phyloP scores from a whole-genome alignment of 2,888 invertebrate genomes.

The Euzophera pinguis region DNA sequence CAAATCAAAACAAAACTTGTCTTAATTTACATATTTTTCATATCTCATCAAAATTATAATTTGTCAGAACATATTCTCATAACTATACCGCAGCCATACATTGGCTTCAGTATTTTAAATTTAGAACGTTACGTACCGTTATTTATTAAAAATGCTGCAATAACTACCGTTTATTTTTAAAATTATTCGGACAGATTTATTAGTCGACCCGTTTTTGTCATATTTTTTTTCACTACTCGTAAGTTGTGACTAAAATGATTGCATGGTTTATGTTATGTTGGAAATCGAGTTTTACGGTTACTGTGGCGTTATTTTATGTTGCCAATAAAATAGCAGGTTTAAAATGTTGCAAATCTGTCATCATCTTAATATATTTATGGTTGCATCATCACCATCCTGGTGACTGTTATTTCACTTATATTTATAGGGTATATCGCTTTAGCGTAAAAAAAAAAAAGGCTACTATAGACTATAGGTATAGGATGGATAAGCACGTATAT shows the following conservation, averaged over 20 bases:
- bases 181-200: background rate
- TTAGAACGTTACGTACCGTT: slow-evolving; percentile 2
- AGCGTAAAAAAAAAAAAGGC: too few relatives aligned
- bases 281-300: slow-evolving; percentile 2
- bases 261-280: slow-evolving; percentile 4
- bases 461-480: too few relatives aligned
- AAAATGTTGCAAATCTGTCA: background rate
- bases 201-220: background rate
- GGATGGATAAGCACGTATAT: too few relatives aligned
- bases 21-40: too few relatives aligned
- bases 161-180: slow-evolving; percentile 1
- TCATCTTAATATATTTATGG: background rate
- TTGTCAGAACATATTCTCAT: too few relatives aligned
- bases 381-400: background rate
- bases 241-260: slow-evolving; percentile 1
- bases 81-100: background rate
- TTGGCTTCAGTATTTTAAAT: background rate
- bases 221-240: background rate
- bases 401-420: too few relatives aligned
- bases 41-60: too few relatives aligned
- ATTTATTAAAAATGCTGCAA: background rate
- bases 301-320: background rate
- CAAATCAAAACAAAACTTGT: too few relatives aligned
- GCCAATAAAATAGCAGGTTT: background rate
- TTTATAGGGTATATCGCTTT: too few relatives aligned